Percentiles rank a stretch among this genome's conserved stretches.
Evolutionary conservation across 2,797 vertebrate species (phyloP).

Genomic region (Oreonectes daqikongensis): DNA sequence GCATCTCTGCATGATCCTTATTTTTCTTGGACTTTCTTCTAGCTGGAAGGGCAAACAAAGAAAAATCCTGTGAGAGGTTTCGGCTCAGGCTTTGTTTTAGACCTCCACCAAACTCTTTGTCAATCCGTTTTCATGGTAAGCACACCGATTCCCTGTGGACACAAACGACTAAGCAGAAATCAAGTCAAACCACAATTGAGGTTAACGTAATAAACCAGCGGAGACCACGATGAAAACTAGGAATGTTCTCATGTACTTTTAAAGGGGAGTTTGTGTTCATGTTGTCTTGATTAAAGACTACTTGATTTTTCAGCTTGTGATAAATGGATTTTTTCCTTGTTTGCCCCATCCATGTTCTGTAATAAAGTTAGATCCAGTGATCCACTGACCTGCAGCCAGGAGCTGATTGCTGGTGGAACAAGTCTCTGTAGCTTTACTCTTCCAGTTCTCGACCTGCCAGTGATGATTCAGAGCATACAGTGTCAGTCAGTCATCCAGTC

Average conservation of each 20-base stretch:
- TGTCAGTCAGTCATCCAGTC: constrained; percentile 8
- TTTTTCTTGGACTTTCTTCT: constrained; percentile 75
- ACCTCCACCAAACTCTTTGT: constrained; percentile 40
- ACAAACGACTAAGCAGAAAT: constrained; percentile 25
- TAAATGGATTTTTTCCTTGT: constrained; percentile 63
- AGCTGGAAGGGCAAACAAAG: constrained; percentile 77
- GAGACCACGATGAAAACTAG: constrained; percentile 22
- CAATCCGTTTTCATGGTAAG: constrained; percentile 35
- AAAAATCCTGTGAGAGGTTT: constrained; percentile 69
- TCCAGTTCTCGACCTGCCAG: constrained; percentile 86
- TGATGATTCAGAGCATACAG: constrained; percentile 28
- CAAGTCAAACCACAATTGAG: constrained; percentile 38
- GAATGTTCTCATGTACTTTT: constrained; percentile 34
- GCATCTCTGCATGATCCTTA: constrained; percentile 75
- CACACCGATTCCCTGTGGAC: constrained; percentile 20
- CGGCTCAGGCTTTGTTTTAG: constrained; percentile 26
- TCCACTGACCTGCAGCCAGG: constrained; percentile 82
- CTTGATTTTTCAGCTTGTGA: neutral
- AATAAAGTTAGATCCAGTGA: constrained; percentile 3
- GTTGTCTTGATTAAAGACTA: constrained; percentile 29
- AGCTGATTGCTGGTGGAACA: constrained; percentile 87
- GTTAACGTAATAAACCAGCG: constrained; percentile 28
- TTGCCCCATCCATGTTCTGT: constrained; percentile 70
- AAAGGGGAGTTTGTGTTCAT: constrained; percentile 9
- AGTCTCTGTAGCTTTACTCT: constrained; percentile 78